Evolutionary conservation across 2,113 vertebrate genomes (phyloP).

Genomic region (Phasianus colchicus): DNA sequence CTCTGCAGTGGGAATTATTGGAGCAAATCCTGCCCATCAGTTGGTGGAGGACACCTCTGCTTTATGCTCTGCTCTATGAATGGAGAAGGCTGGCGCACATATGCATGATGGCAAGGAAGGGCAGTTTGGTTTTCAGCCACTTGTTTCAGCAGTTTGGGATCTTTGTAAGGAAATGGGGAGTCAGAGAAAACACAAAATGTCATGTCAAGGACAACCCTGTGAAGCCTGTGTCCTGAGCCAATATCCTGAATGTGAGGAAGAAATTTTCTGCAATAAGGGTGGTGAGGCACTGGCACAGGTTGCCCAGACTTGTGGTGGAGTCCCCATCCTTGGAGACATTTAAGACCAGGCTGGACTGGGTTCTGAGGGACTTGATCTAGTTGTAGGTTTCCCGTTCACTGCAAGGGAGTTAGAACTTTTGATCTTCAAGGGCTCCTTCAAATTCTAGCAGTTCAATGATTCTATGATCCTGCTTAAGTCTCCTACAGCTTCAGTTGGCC

Average conservation of each 20-base stretch:
- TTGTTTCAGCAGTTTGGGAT: neutral
- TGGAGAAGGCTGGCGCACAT: accelerated
- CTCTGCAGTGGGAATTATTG: neutral
- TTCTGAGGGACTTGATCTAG: too few species aligned
- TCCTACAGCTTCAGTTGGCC: neutral
- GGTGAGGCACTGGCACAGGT: too few species aligned
- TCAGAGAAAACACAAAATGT: neutral
- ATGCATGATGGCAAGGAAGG: accelerated
- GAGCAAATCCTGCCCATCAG: neutral
- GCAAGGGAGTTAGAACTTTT: too few species aligned
- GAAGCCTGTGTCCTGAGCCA: neutral
- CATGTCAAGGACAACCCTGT: accelerated
- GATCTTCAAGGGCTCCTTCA: too few species aligned
- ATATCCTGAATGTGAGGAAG: too few species aligned
- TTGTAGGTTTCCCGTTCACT: too few species aligned
- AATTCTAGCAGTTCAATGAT: too few species aligned
- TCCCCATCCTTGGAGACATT: too few species aligned
- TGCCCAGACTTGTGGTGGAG: too few species aligned
- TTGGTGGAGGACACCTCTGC: accelerated
- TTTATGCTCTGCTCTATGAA: neutral
- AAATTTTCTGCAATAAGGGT: too few species aligned
- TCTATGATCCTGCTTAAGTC: neutral
- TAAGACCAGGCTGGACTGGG: too few species aligned
- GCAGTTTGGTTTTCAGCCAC: accelerated
- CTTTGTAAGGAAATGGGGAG: neutral